Percentiles rank a stretch among this genome's conserved stretches.
These are phyloP conservation scores for Ornithorhynchus anatinus DNA, from an alignment of 2,113 vertebrate species.

Conservation along the genomic window DNA sequence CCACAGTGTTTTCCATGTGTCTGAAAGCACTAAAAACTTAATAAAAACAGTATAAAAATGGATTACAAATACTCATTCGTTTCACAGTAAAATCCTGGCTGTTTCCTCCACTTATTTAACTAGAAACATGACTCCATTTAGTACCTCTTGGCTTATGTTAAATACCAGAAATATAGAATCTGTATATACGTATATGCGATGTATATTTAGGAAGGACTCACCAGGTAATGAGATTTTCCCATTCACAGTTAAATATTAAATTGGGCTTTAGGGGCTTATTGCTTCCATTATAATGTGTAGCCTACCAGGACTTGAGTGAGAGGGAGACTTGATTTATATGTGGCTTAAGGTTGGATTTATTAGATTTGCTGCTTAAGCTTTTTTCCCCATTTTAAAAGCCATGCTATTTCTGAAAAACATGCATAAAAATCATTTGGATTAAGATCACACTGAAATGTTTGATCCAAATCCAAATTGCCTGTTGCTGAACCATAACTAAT, in stretches of 20 bases:
- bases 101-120: no score
- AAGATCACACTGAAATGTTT: conserved; percentile 10
- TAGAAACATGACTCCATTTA: no score
- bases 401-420: not conserved
- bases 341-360: not conserved
- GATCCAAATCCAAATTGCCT: conserved; percentile 8
- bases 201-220: not conserved
- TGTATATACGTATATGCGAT: no score
- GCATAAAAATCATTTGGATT: not conserved
- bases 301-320: not conserved
- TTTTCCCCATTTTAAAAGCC: not conserved
- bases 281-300: not conserved
- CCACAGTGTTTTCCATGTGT: not conserved
- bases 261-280: not conserved
- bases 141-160: no score
- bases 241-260: not conserved
- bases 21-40: not conserved
- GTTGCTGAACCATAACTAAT: conserved; percentile 4
- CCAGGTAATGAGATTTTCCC: not conserved
- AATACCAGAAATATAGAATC: no score
- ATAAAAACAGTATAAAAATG: not conserved
- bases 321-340: not conserved
- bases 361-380: not conserved
- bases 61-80: no score
- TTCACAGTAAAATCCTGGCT: no score